phyloP scores from a whole-genome alignment of 2,888 invertebrate species.

The Carpatolechia fugitivella region DNA sequence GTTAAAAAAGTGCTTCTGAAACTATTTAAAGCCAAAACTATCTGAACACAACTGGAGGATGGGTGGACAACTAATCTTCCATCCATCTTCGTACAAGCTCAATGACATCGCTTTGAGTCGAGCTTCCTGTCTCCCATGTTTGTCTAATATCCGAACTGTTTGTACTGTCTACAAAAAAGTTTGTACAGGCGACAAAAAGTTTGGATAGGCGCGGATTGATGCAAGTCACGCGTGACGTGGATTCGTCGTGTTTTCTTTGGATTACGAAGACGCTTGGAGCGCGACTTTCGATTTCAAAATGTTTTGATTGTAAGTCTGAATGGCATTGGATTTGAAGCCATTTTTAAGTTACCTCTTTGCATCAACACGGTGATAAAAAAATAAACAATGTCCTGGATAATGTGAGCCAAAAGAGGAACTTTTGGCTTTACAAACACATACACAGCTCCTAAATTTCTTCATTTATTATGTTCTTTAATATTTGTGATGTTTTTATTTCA shows the following conservation, averaged over 20 bases:
- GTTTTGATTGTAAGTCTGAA: too few relatives aligned
- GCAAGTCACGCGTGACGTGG: constrained; percentile 56
- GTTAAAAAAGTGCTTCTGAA: neutral
- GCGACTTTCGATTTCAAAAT: neutral
- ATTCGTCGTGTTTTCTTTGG: constrained; percentile 36
- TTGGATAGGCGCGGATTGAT: constrained; percentile 52
- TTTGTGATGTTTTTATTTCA: too few relatives aligned
- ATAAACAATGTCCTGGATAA: too few relatives aligned
- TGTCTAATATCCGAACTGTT: constrained; percentile 61
- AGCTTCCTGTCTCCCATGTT: constrained; percentile 49
- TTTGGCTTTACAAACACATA: too few relatives aligned
- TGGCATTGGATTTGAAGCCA: too few relatives aligned
- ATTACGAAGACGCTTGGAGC: constrained; percentile 23
- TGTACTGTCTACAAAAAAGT: constrained; percentile 45
- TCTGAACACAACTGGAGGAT: neutral
- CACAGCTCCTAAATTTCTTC: too few relatives aligned
- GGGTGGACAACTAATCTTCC: constrained; percentile 16
- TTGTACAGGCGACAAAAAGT: constrained; percentile 24
- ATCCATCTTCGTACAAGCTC: constrained; percentile 31
- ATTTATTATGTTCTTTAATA: too few relatives aligned
- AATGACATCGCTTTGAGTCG: constrained; percentile 45
- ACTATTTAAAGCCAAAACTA: constrained; percentile 1
- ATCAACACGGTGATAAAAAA: too few relatives aligned
- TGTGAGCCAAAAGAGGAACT: too few relatives aligned
- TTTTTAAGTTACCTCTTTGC: too few relatives aligned